Base-by-base conservation (phyloP, 2,888 invertebrate genomes). In the Coenonympha glycerion region DNA sequence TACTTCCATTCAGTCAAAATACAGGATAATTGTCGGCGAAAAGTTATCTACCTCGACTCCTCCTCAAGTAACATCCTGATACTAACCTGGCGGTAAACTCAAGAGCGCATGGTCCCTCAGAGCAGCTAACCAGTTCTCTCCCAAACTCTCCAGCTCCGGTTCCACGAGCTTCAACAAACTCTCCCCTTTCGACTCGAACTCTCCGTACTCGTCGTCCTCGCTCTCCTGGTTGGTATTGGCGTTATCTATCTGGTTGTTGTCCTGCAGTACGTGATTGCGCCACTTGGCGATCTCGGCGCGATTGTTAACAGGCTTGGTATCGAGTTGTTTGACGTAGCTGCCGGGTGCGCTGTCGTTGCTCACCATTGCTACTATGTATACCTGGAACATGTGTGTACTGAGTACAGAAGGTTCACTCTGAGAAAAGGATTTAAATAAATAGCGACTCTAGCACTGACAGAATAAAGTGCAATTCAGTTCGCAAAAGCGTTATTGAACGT, bases 101-200 rank as follows among this genome's bases (percentile, higher is more conserved):
- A 99, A 83, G 36, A 99, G 84, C 0, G 99, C 99, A 68, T 99
- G 96, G 80, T 99, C 99, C 73, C 93, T 93, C 62, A 99, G 87
- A 0, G 98, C 98, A 1, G 96, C 94, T 53, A 98, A 85, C 99
- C 99, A 99, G 76, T 98, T 94, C 61, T 94, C 93, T 8, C 98
- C 96, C 51, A 99, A 89, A 70, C 94, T 94, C 54, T 93, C 90
- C 63, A 99, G 82, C 79, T 99, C 98, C 0, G 99, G 98, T 69
- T 96, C 94, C 0, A 99, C 99, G 49, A 99, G 87, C 53, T 93
- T 94, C 54, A 99, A 79, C 36, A 99, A 81, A 78, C 94, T 95
- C 73, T 95, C 95, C 0, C 92, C 93, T 59, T 92, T 91, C 47
- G 90, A 92, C 70, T 93, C 93, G 60, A 92, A 93, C 60, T 93